Percentiles rank a stretch among this genome's conserved stretches.
phyloP scores from a whole-genome alignment of 2,888 invertebrate genomes.

The Trachelus troglodyta region DNA sequence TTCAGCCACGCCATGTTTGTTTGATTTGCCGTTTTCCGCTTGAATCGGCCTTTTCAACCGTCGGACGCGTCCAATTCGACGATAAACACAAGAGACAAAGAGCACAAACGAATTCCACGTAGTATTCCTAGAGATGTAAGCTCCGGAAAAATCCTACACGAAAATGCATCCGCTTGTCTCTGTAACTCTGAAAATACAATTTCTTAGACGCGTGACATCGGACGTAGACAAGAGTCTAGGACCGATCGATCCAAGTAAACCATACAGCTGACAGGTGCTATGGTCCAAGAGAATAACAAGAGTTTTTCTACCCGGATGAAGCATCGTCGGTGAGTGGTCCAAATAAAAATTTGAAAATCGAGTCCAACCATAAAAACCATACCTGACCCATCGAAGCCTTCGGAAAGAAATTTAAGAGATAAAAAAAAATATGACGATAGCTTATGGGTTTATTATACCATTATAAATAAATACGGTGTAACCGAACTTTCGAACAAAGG shows the following conservation, averaged over 20 bases:
- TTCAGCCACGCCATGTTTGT: constrained; percentile 13
- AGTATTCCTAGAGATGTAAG: background rate
- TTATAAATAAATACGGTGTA: background rate
- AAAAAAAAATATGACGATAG: background rate
- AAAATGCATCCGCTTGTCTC: background rate
- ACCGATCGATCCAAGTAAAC: background rate
- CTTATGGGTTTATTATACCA: background rate
- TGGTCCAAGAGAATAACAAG: background rate
- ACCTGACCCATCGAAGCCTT: background rate
- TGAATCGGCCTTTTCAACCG: constrained; percentile 23
- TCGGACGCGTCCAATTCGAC: constrained; percentile 14
- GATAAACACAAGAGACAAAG: constrained; percentile 7
- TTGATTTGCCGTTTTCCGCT: constrained; percentile 38
- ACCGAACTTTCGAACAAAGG: constrained; percentile 23
- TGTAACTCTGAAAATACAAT: background rate
- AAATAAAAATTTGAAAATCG: background rate
- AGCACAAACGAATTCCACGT: background rate
- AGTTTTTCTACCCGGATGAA: background rate
- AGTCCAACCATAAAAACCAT: background rate
- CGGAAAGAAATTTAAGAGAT: background rate
- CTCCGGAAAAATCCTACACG: background rate
- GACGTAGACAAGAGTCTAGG: background rate
- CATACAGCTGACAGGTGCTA: background rate
- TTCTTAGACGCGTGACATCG: background rate
- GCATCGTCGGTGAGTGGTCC: background rate